Conservation (phyloP, 2,797 vertebrate genomes). For the Falco cherrug region DNA sequence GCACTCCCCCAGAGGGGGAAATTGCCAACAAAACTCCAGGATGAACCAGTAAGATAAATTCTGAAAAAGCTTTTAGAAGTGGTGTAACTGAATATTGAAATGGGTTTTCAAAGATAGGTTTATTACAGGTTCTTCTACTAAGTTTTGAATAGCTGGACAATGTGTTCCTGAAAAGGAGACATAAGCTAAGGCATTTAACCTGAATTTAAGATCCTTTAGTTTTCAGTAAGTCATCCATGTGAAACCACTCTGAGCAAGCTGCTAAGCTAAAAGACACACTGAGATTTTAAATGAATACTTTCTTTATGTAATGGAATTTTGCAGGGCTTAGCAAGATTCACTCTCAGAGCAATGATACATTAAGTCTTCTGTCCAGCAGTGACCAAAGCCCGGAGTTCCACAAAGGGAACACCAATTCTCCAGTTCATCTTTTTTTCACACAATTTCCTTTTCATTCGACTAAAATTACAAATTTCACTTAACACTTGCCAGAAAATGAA, state of each 20-base stretch:
- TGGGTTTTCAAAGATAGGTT: not conserved
- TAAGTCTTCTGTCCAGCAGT: not conserved
- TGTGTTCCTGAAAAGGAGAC: conserved; percentile 8
- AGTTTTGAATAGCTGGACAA: conserved; percentile 2
- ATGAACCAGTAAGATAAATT: not conserved
- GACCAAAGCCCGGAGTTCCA: not conserved
- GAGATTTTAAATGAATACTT: conserved; percentile 31
- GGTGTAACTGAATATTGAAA: not conserved
- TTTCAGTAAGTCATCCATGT: conserved; percentile 23
- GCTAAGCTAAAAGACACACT: not conserved
- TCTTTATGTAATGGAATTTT: conserved; percentile 14
- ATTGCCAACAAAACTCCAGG: not conserved
- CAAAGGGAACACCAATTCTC: not conserved
- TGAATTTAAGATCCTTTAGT: conserved; percentile 42
- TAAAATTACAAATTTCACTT: not conserved
- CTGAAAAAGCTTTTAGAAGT: not conserved
- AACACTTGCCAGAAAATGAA: not conserved
- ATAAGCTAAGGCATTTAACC: conserved; percentile 42
- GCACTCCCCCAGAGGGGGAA: not conserved
- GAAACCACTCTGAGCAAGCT: not conserved
- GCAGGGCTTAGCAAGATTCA: not conserved
- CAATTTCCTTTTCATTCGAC: not conserved
- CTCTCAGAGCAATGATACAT: not conserved
- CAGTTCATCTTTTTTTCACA: not conserved
- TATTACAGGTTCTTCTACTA: not conserved